These are phyloP conservation scores for Xiphorhynchus elegans DNA, from an alignment of 2,113 vertebrate species.

Conservation along the genomic window DNA sequence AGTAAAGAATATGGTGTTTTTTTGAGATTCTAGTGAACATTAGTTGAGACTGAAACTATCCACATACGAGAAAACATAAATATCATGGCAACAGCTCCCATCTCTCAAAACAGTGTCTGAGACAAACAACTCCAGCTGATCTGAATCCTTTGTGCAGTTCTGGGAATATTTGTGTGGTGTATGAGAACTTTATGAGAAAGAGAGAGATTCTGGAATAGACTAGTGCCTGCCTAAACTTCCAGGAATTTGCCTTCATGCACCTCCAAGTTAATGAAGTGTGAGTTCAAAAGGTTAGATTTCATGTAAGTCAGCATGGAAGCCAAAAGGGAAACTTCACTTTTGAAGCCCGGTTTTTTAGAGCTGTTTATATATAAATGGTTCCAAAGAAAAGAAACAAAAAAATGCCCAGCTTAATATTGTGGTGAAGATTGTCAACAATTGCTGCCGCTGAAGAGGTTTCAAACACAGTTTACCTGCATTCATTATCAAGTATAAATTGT, in stretches of 20 bases:
- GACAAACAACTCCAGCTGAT: background rate
- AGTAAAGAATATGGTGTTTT: background rate
- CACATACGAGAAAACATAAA: background rate
- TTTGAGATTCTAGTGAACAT: background rate
- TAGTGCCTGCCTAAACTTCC: background rate
- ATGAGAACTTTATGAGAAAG: background rate
- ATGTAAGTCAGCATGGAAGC: background rate
- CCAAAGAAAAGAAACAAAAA: background rate
- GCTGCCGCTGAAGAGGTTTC: background rate
- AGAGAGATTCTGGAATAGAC: background rate
- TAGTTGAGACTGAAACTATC: background rate
- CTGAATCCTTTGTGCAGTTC: background rate
- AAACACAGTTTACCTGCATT: background rate
- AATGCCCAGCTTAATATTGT: background rate
- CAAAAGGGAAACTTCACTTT: background rate
- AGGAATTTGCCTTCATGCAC: background rate
- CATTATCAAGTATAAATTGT: background rate
- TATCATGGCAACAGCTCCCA: background rate
- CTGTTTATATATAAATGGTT: background rate
- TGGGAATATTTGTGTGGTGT: background rate
- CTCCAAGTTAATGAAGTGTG: background rate
- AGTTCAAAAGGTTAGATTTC: conserved; percentile 35
- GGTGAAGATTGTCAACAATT: background rate
- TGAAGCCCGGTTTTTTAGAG: background rate
- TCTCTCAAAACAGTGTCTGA: background rate